Base-by-base conservation (phyloP, 2,888 invertebrate genomes). In the Chouioia cunea region DNA sequence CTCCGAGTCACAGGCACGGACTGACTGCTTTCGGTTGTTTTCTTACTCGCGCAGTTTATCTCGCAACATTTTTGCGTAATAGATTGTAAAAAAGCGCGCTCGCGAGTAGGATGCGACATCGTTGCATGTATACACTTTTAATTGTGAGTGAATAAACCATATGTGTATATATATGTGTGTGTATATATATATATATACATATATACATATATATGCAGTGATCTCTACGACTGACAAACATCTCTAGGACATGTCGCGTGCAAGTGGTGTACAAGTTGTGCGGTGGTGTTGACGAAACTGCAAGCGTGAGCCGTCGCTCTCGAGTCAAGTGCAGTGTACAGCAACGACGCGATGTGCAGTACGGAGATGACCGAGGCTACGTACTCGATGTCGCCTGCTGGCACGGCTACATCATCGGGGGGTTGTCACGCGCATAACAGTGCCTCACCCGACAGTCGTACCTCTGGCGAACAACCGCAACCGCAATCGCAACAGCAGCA, bases 291-390 rank as follows among this genome's bases (percentile, higher is more conserved):
- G 50, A 27, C 16, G 54, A 36, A n/a, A 47, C 43, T 36, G 36
- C 36, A 36, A 12, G 10, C 6, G 36, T 12, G 36, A 36, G 36
- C 36, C 36, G 36, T 36, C 36, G 36, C 6, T 10, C 6, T 10
- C 36, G 36, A 36, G 6, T 27, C 6, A 4, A 2, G 27, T 4
- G 27, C 27, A 27, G 27, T 6, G 6, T n/a, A 27, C 27, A 27
- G 10, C 54, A 16, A 16, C 64, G 27, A 46, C 27, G 36, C 8
- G 36, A 85, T 85, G 85, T 85, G 85, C 66, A 85, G 84, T 71
- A 85, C 85, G 77, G 85, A 85, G 76, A 85, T 84, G 85, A 83
- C 84, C 43, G 85, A 85, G 76, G 78, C 82, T 44, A 72, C 69
- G 18, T 84, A 81, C 79, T 80, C 80, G 71, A 82, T 83, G 84